A percentile compares a stretch with the other conserved stretches of the same genome.
Evolutionary conservation across 2,797 vertebrate genomes (phyloP).

Genomic region (Menidia menidia): DNA sequence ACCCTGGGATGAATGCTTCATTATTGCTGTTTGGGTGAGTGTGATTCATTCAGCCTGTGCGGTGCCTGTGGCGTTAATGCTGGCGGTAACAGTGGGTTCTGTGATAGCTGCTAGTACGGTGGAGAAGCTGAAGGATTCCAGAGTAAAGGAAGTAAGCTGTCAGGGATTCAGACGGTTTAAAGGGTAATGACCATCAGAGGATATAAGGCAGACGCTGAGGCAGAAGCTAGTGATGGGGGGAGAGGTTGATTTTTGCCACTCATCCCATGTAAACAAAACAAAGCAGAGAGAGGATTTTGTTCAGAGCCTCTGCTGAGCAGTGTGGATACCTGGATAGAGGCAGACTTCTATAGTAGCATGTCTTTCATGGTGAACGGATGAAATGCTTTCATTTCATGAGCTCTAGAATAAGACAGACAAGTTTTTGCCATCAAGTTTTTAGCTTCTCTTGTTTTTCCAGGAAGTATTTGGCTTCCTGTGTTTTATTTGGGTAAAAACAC

Average conservation of each 20-base stretch:
- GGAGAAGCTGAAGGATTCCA: conserved; percentile 63
- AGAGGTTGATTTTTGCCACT: conserved; percentile 34
- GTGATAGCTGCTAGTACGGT: conserved; percentile 38
- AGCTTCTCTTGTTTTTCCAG: no score
- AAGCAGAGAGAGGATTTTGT: not conserved
- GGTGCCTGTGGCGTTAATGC: conserved; percentile 59
- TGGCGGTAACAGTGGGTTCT: conserved; percentile 50
- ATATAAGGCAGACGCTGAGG: conserved; percentile 37
- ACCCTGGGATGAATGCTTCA: conserved; percentile 70
- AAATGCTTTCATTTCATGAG: no score
- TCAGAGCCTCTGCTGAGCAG: conserved; percentile 10
- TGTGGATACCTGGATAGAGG: conserved; percentile 4
- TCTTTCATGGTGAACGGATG: conserved; percentile 33
- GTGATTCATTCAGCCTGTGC: conserved; percentile 61
- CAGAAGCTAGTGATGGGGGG: conserved; percentile 20
- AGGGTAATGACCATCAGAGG: conserved; percentile 58
- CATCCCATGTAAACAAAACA: conserved; percentile 28
- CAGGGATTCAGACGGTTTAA: conserved; percentile 41
- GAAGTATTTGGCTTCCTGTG: no score
- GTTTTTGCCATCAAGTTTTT: no score
- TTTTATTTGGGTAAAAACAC: no score
- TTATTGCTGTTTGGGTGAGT: conserved; percentile 68
- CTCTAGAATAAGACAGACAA: no score
- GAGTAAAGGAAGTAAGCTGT: conserved; percentile 52
- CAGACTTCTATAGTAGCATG: conserved; percentile 3